Evolutionary conservation across 2,797 vertebrate genomes (phyloP).

Genomic region (Poeciliopsis gracilis): DNA sequence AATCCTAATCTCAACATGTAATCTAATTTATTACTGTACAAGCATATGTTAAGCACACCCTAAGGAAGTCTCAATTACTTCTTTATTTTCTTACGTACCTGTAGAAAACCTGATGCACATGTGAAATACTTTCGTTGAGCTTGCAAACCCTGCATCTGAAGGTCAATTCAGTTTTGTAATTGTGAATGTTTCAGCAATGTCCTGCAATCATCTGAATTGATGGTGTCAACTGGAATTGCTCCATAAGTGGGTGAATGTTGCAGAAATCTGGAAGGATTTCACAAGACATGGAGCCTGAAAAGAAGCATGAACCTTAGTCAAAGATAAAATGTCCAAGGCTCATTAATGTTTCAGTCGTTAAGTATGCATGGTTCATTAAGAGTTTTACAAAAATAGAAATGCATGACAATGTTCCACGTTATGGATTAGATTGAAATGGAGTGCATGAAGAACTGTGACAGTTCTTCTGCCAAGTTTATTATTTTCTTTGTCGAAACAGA

Average conservation of each 20-base stretch:
- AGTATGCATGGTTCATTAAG: background rate
- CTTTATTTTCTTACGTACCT: background rate
- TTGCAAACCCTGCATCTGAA: background rate
- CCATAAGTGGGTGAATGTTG: slow-evolving; percentile 2
- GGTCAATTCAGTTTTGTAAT: slow-evolving; percentile 12
- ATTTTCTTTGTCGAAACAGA: background rate
- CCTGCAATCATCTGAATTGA: slow-evolving; percentile 4
- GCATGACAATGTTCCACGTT: background rate
- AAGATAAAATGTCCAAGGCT: background rate
- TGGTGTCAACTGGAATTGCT: slow-evolving; percentile 9
- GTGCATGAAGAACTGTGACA: background rate
- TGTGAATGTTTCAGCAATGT: slow-evolving; percentile 11
- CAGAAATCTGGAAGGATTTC: background rate
- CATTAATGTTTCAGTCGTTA: slow-evolving; percentile 3
- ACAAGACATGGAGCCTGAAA: slow-evolving; percentile 12
- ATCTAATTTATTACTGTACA: background rate
- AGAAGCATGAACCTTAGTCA: background rate
- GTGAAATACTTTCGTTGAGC: background rate
- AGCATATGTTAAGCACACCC: background rate
- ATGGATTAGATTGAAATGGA: background rate
- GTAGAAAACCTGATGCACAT: background rate
- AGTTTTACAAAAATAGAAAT: slow-evolving; percentile 9
- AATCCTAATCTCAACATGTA: background rate
- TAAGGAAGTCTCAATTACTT: background rate
- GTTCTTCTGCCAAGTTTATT: slow-evolving; percentile 5